phyloP scores from a whole-genome alignment of 1,140 invertebrate genomes.

The Trachymyrmex cornetzi region DNA sequence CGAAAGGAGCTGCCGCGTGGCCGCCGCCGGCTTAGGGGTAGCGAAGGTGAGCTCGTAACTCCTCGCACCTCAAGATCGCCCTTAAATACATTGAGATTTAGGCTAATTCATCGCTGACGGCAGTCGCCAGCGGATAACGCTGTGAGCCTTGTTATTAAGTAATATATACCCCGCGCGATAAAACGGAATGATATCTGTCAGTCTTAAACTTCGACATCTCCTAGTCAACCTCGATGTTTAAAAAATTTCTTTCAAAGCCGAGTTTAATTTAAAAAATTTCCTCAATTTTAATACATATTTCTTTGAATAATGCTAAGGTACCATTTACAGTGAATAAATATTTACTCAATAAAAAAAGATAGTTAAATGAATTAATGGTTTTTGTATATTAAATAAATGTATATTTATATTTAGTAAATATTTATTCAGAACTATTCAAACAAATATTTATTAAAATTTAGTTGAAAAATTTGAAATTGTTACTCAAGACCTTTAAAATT shows the following conservation, averaged over 20 bases:
- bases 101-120: constrained; percentile 9
- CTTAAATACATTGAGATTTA: constrained; percentile 28
- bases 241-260: background rate
- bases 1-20: constrained; percentile 88
- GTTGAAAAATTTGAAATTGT: background rate
- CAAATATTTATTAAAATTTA: too few relatives aligned
- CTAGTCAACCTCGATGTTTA: too few relatives aligned
- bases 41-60: constrained; percentile 80
- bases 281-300: too few relatives aligned
- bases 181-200: background rate
- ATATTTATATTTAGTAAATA: too few relatives aligned
- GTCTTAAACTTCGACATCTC: background rate
- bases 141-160: constrained; percentile 19
- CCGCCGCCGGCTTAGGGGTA: constrained; percentile 88
- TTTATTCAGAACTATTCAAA: too few relatives aligned
- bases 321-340: too few relatives aligned
- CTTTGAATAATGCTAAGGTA: too few relatives aligned
- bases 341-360: too few relatives aligned
- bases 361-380: too few relatives aligned
- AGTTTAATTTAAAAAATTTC: too few relatives aligned
- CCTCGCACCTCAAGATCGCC: constrained; percentile 49
- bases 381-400: too few relatives aligned
- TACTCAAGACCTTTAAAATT: background rate
- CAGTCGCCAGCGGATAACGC: background rate
- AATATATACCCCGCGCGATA: background rate